phyloP scores from a whole-genome alignment of 2,113 vertebrate genomes.

The Istiophorus platypterus region DNA sequence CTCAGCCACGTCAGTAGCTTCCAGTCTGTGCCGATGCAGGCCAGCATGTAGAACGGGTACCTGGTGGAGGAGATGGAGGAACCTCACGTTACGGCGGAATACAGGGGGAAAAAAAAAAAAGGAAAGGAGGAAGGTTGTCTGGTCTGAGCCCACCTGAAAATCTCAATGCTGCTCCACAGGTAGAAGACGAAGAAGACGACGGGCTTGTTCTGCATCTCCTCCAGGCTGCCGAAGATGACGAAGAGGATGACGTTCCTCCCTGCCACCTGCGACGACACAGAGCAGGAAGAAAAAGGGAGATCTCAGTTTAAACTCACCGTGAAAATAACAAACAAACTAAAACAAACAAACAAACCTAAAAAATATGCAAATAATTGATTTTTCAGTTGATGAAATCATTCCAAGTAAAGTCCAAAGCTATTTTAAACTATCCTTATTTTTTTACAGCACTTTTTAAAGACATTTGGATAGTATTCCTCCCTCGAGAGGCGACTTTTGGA shows the following conservation, averaged over 20 bases:
- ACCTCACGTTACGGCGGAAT: neutral
- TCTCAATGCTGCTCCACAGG: constrained; percentile 90
- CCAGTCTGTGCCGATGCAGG: constrained; percentile 91
- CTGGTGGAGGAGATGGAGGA: constrained; percentile 68
- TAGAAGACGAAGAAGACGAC: constrained; percentile 96
- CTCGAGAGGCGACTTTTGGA: no score
- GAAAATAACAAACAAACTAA: no score
- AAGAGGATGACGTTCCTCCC: constrained; percentile 95
- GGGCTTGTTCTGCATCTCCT: constrained; percentile 93
- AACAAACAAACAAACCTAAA: no score
- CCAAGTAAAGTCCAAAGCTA: neutral
- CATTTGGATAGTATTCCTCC: no score
- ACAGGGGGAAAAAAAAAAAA: neutral
- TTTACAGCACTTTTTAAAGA: no score
- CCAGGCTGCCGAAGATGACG: constrained; percentile 90
- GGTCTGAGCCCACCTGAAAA: constrained; percentile 88
- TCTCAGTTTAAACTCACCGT: neutral
- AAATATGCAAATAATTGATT: neutral
- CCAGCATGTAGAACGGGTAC: constrained; percentile 95
- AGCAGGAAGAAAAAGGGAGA: neutral
- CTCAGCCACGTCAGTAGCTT: constrained; percentile 92
- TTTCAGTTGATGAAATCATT: no score
- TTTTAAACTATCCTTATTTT: no score
- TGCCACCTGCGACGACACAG: constrained; percentile 81
- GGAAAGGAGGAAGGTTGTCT: neutral